Base-by-base conservation (phyloP, 2,113 vertebrate species). In the Rynchops niger region DNA sequence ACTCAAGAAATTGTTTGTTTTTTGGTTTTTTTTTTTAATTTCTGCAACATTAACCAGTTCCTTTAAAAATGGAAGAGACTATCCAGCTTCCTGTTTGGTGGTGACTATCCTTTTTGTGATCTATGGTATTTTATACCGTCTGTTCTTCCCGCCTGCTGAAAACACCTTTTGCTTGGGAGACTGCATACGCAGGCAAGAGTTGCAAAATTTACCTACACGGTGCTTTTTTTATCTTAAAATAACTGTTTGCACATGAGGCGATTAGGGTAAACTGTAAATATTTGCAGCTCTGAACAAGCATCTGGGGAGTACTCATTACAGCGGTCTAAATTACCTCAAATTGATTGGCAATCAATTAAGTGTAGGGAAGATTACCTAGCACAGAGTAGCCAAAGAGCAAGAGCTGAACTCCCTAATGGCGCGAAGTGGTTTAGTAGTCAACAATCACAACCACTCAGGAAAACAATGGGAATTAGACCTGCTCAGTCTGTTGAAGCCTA, bases 341-440 rank as follows among this genome's bases (percentile, higher is more conserved):
- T 32, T 88, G 74, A 90, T 11, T 70, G 5, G n/a, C 81, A 96
- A 90, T 95, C 88, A 73, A 88, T 92, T 91, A 89, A 87, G 47
- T 62, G 69, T 40, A 69, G 67, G 70, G 77, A 47, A 83, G 91
- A 93, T 47, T n/a, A 34, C 11, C 43, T 43, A 62, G 61, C 40
- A 26, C 0, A 43, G 82, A 88, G 45, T 30, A 81, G 67, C 45
- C 2, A 7, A 80, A 83, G 84, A 91, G 78, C 81, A 87, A 88
- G 43, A 88, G 47, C 30, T 63, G 62, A 91, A 63, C 30, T 95
- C 86, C 73, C 56, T 76, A 59, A 77, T 18, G 67, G 69, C 40
- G 19, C 1, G 0, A 38, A 88, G 61, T 27, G 77, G 38, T 47
- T 61, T 5, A 83, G n/a, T 7, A 63, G 91, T 36, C 69, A 95